Evolutionary conservation across 2,888 invertebrate species (phyloP).

Genomic region (Xylophagus ater): DNA sequence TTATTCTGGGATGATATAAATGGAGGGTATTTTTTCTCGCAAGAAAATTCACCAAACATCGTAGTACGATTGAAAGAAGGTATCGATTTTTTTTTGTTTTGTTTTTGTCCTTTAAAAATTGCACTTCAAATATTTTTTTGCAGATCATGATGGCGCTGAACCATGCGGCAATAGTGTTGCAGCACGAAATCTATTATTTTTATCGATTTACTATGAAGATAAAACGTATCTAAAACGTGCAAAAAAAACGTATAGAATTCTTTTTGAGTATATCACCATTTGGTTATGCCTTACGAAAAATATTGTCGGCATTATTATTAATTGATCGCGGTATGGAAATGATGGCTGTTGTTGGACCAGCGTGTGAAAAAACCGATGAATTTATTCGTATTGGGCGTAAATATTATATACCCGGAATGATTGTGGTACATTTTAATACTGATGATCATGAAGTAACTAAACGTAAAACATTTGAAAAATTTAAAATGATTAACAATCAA

Average conservation of each 20-base stretch:
- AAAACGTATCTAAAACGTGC: slow-evolving; percentile 26
- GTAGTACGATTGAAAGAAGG: slow-evolving; percentile 78
- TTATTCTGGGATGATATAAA: slow-evolving; percentile 70
- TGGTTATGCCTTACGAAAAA: slow-evolving; percentile 36
- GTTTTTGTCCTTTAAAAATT: neutral
- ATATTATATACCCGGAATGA: slow-evolving; percentile 37
- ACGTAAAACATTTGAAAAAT: slow-evolving; percentile 31
- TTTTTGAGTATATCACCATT: slow-evolving; percentile 28
- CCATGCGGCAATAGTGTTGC: slow-evolving; percentile 87
- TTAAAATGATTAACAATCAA: slow-evolving; percentile 35
- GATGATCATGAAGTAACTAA: slow-evolving; percentile 27
- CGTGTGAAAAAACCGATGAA: slow-evolving; percentile 27
- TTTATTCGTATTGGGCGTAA: slow-evolving; percentile 33
- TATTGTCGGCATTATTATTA: slow-evolving; percentile 33
- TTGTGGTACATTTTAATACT: slow-evolving; percentile 28
- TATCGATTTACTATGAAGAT: slow-evolving; percentile 53
- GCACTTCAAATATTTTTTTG: slow-evolving; percentile 19
- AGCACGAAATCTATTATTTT: slow-evolving; percentile 64
- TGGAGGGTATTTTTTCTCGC: slow-evolving; percentile 69
- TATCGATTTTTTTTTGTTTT: slow-evolving; percentile 36
- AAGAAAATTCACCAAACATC: slow-evolving; percentile 53
- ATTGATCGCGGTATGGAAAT: slow-evolving; percentile 33
- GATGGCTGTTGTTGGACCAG: slow-evolving; percentile 37
- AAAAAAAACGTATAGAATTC: slow-evolving; percentile 28
- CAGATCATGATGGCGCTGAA: slow-evolving; percentile 91